phyloP scores from a whole-genome alignment of 1,140 invertebrate genomes.

The Tenebrio molitor region DNA sequence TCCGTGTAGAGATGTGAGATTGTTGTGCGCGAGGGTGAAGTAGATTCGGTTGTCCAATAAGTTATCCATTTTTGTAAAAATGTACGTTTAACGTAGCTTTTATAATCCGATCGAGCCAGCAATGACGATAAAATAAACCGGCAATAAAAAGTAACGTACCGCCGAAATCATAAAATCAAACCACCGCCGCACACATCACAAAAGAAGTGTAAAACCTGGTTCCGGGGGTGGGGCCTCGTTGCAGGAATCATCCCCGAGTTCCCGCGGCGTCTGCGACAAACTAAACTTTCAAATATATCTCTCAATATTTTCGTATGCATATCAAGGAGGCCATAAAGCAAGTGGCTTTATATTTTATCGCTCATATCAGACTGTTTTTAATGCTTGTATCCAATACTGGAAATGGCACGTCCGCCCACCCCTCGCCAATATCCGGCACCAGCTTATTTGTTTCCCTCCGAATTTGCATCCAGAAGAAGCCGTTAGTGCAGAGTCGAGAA shows the following conservation, averaged over 20 bases:
- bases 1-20: too few relatives aligned
- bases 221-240: constrained; percentile 42
- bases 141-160: constrained; percentile 46
- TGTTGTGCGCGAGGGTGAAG: too few relatives aligned
- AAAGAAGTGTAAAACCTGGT: constrained; percentile 54
- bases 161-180: constrained; percentile 54
- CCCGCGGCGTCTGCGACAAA: constrained; percentile 42
- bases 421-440: too few relatives aligned
- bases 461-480: too few relatives aligned
- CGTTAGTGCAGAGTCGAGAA: constrained; percentile 6
- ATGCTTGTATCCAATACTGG: constrained; percentile 61
- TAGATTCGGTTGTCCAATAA: too few relatives aligned
- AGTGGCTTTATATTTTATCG: constrained; percentile 62
- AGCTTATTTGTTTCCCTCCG: too few relatives aligned
- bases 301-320: constrained; percentile 61
- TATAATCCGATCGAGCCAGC: background rate
- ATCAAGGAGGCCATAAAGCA: constrained; percentile 61
- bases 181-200: constrained; percentile 46
- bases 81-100: background rate
- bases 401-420: constrained; percentile 44
- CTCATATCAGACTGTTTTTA: constrained; percentile 61
- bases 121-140: constrained; percentile 33
- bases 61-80: background rate
- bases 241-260: constrained; percentile 20
- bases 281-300: constrained; percentile 59